Conservation (phyloP, 2,797 vertebrate species). For the Sebastes vulpes region DNA sequence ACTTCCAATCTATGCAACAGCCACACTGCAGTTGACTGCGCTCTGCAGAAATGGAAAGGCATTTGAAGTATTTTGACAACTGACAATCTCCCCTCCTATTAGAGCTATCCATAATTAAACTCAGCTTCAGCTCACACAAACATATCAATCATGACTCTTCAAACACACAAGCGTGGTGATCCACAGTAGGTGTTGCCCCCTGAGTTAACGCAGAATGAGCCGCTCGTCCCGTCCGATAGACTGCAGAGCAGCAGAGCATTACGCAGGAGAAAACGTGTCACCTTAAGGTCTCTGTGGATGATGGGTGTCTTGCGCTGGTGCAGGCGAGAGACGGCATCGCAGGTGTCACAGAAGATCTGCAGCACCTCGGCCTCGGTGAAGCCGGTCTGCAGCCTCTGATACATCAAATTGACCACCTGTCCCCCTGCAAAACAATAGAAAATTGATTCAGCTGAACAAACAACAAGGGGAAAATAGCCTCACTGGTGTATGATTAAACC, state of each 20-base stretch:
- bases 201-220: not conserved
- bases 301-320: constrained; percentile 96
- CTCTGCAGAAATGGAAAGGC: not conserved
- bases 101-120: constrained; percentile 32
- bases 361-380: constrained; percentile 96
- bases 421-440: constrained; percentile 86
- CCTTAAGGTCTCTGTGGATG: constrained; percentile 97
- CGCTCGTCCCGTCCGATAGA: not conserved
- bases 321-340: constrained; percentile 93
- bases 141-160: constrained; percentile 15
- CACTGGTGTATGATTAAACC: not conserved
- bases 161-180: constrained; percentile 3
- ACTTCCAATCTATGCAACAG: not conserved
- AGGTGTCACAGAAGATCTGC: constrained; percentile 98
- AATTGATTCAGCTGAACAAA: not conserved
- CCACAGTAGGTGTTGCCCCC: not conserved
- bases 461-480: not conserved
- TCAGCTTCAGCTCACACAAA: constrained; percentile 5
- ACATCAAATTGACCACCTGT: constrained; percentile 99
- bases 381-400: constrained; percentile 95
- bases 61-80: constrained; percentile 23
- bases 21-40: not conserved
- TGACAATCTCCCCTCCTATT: constrained; percentile 23
- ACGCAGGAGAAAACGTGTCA: constrained; percentile 58
- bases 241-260: not conserved